Evolutionary conservation across 2,797 vertebrate species (phyloP).

Genomic region (Sebastes ruberrimus): DNA sequence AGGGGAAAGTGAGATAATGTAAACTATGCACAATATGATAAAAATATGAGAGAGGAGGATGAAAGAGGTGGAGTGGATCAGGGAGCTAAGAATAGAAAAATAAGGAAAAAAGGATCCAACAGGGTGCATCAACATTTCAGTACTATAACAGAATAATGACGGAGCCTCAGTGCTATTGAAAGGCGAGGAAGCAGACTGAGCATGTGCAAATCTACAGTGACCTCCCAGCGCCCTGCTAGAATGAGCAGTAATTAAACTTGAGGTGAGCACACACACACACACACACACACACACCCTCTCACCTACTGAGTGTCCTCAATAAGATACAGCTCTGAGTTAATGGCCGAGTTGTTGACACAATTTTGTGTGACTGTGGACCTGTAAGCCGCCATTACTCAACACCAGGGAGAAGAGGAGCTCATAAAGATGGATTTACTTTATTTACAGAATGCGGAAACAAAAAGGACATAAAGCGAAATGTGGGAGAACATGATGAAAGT

Average conservation of each 20-base stretch:
- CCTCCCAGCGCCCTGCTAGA: conserved; percentile 11
- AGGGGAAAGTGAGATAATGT: not conserved
- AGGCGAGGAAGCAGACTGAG: conserved; percentile 8
- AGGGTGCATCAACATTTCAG: conserved; percentile 10
- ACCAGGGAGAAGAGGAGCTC: not conserved
- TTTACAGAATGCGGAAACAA: conserved; percentile 6
- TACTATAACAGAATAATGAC: conserved; percentile 14
- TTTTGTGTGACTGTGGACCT: not conserved
- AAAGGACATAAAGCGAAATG: not conserved
- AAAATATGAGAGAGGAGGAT: not conserved
- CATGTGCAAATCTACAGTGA: conserved; percentile 23
- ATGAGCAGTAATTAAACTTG: conserved; percentile 32
- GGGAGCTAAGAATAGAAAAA: conserved; percentile 9
- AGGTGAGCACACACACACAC: not conserved
- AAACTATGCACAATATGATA: not conserved
- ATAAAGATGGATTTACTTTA: not conserved
- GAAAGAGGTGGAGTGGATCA: conserved; percentile 9
- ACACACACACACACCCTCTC: not conserved
- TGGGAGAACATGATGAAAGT: not conserved
- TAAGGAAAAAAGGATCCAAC: not conserved
- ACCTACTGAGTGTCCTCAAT: not conserved
- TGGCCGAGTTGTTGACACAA: not conserved
- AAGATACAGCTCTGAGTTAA: not conserved
- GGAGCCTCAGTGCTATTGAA: not conserved
- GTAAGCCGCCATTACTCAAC: not conserved